phyloP scores from a whole-genome alignment of 2,888 invertebrate genomes.

The Athalia cordata region DNA sequence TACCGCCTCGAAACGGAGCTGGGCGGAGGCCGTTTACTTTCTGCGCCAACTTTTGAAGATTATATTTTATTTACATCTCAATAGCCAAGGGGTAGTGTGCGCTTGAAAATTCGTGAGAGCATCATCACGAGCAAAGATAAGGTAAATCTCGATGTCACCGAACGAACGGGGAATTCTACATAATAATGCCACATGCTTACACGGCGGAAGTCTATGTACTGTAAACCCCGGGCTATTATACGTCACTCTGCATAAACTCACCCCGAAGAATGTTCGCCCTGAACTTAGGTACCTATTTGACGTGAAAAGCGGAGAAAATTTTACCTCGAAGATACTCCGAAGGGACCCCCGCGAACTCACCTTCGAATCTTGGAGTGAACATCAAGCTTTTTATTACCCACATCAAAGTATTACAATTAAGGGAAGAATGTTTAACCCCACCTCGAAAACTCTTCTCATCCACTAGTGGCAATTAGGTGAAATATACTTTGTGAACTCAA shows the following conservation, averaged over 20 bases:
- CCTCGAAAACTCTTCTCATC: neutral
- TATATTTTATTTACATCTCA: conserved; percentile 33
- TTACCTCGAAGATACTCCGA: neutral
- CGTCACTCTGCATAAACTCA: conserved; percentile 23
- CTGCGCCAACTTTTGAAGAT: conserved; percentile 6
- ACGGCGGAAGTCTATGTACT: neutral
- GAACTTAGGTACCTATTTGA: neutral
- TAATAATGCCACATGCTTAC: conserved; percentile 5
- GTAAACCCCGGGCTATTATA: neutral
- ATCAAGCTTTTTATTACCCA: conserved; percentile 35
- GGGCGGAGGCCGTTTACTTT: neutral
- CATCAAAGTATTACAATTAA: conserved; percentile 37
- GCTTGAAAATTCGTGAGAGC: neutral
- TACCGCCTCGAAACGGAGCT: neutral
- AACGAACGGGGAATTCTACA: conserved; percentile 7
- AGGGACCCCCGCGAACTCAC: neutral
- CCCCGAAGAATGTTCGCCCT: neutral
- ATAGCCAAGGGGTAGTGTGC: conserved; percentile 17
- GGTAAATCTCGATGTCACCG: conserved; percentile 21
- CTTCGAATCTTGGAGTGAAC: neutral
- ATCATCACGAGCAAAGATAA: conserved; percentile 1
- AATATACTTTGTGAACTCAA: conserved; percentile 24
- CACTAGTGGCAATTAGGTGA: conserved; percentile 19
- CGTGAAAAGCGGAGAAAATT: conserved; percentile 3
- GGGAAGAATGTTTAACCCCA: conserved; percentile 31